Base-by-base conservation (phyloP, 2,113 vertebrate species). In the Urocolius indicus region DNA sequence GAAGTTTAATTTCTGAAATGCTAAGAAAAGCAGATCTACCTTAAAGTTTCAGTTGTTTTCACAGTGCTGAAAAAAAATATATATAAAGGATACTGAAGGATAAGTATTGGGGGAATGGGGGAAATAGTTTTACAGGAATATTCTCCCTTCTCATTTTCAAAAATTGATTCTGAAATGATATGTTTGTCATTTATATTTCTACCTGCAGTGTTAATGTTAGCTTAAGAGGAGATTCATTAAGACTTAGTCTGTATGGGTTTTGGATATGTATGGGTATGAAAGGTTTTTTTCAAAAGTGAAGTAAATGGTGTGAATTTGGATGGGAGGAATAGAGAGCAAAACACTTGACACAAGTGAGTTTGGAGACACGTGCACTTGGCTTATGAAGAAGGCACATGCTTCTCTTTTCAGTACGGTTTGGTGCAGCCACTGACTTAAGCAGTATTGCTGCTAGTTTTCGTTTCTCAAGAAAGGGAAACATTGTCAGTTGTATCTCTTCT, bases 41-140 rank as follows among this genome's bases (percentile, higher is more conserved):
- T n/a, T n/a, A n/a, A 54, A 89, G 38, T 88, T 48, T 26, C 45
- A 62, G n/a, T n/a, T n/a, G 27, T 90, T 96, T 95, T 59, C 59
- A 67, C 34, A 49, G 24, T 58, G n/a, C 58, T 80, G n/a, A n/a
- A n/a, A 23, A 94, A 66, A 69, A 73, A 48, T 6, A n/a, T 1
- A 11, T 55, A n/a, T 32, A 66, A 87, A 19, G n/a, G n/a, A n/a
- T n/a, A n/a, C n/a, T n/a, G n/a, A n/a, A n/a, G n/a, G n/a, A n/a
- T n/a, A n/a, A n/a, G n/a, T 45, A 20, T 4, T 51, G 41, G 23
- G 16, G 9, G 57, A 71, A 79, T 2, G 10, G 22, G 48, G 43
- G 43, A 73, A 34, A 41, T 30, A 46, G 19, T 29, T 88, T 34
- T 21, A 51, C 69, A 72, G n/a, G n/a, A 66, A 38, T 48, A 11